These are phyloP conservation scores for Molossus molossus DNA, from an alignment of 2,797 vertebrate species.

Conservation along the genomic window DNA sequence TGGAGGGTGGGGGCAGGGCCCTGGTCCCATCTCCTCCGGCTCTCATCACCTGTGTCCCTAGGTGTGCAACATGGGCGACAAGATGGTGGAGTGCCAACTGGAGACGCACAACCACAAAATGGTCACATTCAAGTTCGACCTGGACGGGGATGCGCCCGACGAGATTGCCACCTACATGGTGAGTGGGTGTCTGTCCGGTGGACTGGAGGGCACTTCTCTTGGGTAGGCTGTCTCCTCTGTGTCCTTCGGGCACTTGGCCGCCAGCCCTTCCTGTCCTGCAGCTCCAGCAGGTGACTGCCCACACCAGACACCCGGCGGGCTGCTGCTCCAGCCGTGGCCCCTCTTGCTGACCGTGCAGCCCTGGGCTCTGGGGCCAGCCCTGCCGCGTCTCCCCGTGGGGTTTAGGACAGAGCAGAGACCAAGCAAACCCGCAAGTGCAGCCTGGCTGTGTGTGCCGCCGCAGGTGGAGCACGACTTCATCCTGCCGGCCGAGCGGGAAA, in stretches of 20 bases:
- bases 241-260: background rate
- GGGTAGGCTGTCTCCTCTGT: background rate
- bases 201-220: too few species aligned
- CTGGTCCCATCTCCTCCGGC: too few species aligned
- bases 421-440: too few species aligned
- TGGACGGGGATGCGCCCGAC: constrained; percentile 98
- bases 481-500: constrained; percentile 95
- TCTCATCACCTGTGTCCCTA: constrained; percentile 78
- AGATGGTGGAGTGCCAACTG: constrained; percentile 99
- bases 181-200: constrained; percentile 55
- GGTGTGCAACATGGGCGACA: constrained; percentile 98
- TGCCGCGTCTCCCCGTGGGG: background rate
- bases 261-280: background rate
- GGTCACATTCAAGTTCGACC: constrained; percentile 99
- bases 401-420: background rate
- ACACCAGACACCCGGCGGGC: background rate
- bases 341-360: background rate
- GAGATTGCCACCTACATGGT: constrained; percentile 99
- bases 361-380: too few species aligned
- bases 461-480: constrained; percentile 99
- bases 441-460: background rate
- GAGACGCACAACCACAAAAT: constrained; percentile 99
- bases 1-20: background rate
- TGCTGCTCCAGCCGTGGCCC: background rate
- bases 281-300: background rate